These are phyloP conservation scores for Megathymus violae DNA, from an alignment of 1,140 invertebrate species.

Conservation along the genomic window DNA sequence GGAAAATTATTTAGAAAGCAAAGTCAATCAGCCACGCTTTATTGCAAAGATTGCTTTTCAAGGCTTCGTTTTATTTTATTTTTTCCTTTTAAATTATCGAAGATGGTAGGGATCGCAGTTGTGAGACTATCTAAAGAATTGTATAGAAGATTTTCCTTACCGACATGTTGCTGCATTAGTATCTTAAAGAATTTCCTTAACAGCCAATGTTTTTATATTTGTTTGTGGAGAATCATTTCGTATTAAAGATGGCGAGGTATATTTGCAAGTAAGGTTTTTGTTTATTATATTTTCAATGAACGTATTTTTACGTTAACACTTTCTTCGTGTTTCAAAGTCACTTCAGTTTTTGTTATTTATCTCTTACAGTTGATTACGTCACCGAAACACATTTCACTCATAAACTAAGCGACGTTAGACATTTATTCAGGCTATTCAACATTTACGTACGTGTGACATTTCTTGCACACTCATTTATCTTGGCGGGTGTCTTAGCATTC, in stretches of 20 bases:
- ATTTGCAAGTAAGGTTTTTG: neutral
- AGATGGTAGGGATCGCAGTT: conserved; percentile 1
- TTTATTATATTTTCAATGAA: neutral
- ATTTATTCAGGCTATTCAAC: neutral
- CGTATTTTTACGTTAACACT: neutral
- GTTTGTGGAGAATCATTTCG: neutral
- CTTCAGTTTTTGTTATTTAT: neutral
- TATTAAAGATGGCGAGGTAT: neutral
- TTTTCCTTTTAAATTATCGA: conserved; percentile 24
- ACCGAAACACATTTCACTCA: neutral
- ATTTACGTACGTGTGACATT: no score
- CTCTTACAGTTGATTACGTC: neutral
- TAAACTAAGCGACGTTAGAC: neutral
- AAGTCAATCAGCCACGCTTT: conserved; percentile 30
- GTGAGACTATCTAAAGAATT: neutral
- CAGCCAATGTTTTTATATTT: neutral
- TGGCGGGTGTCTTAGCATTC: neutral
- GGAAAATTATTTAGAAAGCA: conserved; percentile 32
- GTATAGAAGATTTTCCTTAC: neutral
- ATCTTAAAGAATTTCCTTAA: neutral
- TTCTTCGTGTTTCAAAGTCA: no score
- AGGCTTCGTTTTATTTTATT: conserved; percentile 18
- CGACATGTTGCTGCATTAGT: neutral
- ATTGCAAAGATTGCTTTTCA: conserved; percentile 30
- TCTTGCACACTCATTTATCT: no score